phyloP scores from a whole-genome alignment of 1,140 invertebrate genomes.

The Cydia splendana region DNA sequence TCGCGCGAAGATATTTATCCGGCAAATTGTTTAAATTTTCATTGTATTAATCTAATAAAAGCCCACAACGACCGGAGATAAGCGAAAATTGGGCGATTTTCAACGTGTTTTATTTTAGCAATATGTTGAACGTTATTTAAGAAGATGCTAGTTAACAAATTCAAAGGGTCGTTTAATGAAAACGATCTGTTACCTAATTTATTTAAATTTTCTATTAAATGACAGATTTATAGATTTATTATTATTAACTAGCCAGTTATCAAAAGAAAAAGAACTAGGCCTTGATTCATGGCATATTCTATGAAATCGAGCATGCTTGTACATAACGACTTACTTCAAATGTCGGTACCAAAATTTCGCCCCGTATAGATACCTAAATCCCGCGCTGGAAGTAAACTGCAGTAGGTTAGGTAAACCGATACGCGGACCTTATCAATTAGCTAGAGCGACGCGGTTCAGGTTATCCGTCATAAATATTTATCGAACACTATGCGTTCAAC shows the following conservation, averaged over 20 bases:
- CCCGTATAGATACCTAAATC: background rate
- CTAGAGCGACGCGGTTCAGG: conserved; percentile 33
- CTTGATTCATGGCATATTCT: too few relatives aligned
- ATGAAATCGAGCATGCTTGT: too few relatives aligned
- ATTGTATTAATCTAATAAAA: conserved; percentile 79
- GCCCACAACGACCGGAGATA: conserved; percentile 72
- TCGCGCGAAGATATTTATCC: conserved; percentile 79
- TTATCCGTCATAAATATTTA: conserved; percentile 42
- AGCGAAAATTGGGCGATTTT: conserved; percentile 65
- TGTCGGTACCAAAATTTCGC: background rate
- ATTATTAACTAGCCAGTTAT: too few relatives aligned
- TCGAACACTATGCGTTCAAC: conserved; percentile 29
- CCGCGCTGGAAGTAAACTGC: background rate
- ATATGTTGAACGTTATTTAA: conserved; percentile 61
- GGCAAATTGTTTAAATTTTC: conserved; percentile 81
- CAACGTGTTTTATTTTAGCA: conserved; percentile 65
- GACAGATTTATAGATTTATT: too few relatives aligned
- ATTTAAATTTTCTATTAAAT: background rate
- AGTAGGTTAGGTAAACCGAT: background rate
- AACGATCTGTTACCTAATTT: background rate
- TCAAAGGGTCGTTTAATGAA: conserved; percentile 36
- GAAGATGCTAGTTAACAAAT: conserved; percentile 61
- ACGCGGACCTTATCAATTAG: conserved; percentile 24
- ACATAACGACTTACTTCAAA: background rate
- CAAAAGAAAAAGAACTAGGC: too few relatives aligned